Percentiles rank a stretch among this genome's conserved stretches.
Conservation (phyloP, 2,888 invertebrate species). For the Epirrita christyi region DNA sequence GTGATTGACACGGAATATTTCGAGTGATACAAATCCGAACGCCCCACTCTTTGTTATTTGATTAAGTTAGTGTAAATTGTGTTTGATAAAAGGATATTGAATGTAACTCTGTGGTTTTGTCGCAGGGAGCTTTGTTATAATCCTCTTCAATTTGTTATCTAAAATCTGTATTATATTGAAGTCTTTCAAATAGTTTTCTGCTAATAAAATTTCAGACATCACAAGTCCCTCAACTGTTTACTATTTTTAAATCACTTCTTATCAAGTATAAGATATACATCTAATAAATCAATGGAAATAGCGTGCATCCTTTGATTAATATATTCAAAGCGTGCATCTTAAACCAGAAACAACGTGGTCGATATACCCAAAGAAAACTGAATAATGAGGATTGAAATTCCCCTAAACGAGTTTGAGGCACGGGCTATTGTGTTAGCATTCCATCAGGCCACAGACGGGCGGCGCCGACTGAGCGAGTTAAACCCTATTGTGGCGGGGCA, state of each 20-base stretch:
- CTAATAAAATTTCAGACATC: background rate
- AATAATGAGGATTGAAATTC: conserved; percentile 26
- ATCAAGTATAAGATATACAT: background rate
- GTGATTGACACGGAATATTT: conserved; percentile 71
- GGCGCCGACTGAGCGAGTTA: conserved; percentile 42
- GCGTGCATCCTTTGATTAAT: too few relatives aligned
- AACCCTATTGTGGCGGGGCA: conserved; percentile 59
- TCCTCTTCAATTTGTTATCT: background rate
- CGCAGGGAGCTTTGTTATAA: background rate
- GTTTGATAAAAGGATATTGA: conserved; percentile 36
- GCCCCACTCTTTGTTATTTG: conserved; percentile 59
- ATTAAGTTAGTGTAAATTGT: conserved; percentile 46
- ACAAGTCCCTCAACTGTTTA: too few relatives aligned
- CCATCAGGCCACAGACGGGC: conserved; percentile 44
- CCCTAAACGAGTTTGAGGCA: conserved; percentile 32
- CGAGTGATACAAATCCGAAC: conserved; percentile 61
- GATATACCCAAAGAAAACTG: conserved; percentile 18
- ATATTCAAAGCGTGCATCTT: background rate
- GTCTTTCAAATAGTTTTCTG: background rate
- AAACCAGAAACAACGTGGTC: conserved; percentile 1
- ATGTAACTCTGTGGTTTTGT: conserved; percentile 29
- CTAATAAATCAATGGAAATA: too few relatives aligned
- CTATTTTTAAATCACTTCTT: too few relatives aligned
- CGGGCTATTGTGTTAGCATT: conserved; percentile 46
- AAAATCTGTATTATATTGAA: too few relatives aligned